phyloP scores from a whole-genome alignment of 2,888 invertebrate genomes.

The Scrobipalpa atriplicella region DNA sequence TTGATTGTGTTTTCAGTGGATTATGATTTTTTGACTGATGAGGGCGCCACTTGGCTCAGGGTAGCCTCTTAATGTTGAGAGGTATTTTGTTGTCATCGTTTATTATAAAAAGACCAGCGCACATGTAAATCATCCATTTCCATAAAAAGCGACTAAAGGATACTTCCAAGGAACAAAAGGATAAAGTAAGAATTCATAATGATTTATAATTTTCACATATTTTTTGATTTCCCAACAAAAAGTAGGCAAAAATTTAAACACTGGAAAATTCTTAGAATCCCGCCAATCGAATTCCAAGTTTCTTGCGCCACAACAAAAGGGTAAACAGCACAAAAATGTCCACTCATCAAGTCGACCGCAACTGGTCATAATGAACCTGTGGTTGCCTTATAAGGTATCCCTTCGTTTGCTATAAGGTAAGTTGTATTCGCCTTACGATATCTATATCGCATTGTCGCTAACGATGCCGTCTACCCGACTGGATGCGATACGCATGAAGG shows the following conservation, averaged over 20 bases:
- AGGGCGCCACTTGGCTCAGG: no score
- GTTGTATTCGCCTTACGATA: constrained; percentile 65
- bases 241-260: not conserved
- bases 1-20: no score
- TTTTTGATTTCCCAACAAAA: not conserved
- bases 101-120: not conserved
- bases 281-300: not conserved
- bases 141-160: no score
- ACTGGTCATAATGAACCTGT: constrained; percentile 55
- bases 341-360: constrained; percentile 18
- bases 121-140: not conserved
- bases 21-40: no score
- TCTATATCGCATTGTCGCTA: constrained; percentile 68
- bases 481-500: constrained; percentile 27
- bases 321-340: constrained; percentile 24
- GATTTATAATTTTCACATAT: not conserved
- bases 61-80: no score
- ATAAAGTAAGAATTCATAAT: not conserved
- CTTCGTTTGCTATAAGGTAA: constrained; percentile 53
- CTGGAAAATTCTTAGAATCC: not conserved
- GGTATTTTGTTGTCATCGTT: not conserved
- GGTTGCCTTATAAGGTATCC: constrained; percentile 59
- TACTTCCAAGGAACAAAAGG: no score
- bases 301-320: constrained; percentile 19
- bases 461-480: constrained; percentile 48